These are phyloP conservation scores for Galeopsomyia nigrocyanea DNA, from an alignment of 2,888 invertebrate genomes.

Conservation along the genomic window DNA sequence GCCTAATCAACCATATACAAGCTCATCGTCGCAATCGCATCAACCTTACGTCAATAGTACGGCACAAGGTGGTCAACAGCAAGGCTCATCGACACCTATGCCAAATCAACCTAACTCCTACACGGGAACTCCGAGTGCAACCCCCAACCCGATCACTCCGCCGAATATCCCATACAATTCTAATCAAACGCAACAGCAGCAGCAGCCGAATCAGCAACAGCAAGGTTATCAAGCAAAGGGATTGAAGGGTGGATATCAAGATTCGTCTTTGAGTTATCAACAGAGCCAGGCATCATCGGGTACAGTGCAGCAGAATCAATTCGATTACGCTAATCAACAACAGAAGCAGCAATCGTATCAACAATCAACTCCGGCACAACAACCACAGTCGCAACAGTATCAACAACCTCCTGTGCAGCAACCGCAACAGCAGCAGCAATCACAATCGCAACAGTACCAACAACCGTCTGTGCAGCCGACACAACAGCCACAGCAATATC, in stretches of 20 bases:
- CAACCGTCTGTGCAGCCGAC: slow-evolving; percentile 36
- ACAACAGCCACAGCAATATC: slow-evolving; percentile 38
- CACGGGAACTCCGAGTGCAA: slow-evolving; percentile 29
- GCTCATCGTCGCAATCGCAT: slow-evolving; percentile 31
- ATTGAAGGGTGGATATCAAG: slow-evolving; percentile 56
- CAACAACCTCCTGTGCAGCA: slow-evolving; percentile 4
- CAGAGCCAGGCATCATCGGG: slow-evolving; percentile 27
- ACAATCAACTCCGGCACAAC: slow-evolving; percentile 10
- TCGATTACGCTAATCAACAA: slow-evolving; percentile 35
- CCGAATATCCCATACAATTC: slow-evolving; percentile 25
- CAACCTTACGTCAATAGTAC: too few relatives aligned
- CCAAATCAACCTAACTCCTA: slow-evolving; percentile 48
- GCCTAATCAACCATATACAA: slow-evolving; percentile 21
- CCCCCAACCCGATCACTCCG: slow-evolving; percentile 25
- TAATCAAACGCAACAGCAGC: slow-evolving; percentile 47
- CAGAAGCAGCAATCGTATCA: slow-evolving; percentile 15
- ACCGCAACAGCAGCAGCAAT: slow-evolving; percentile 5
- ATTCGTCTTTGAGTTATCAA: slow-evolving; percentile 41
- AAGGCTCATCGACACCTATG: slow-evolving; percentile 38
- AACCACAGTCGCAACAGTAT: not conserved
- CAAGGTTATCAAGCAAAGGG: slow-evolving; percentile 47
- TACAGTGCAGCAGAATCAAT: slow-evolving; percentile 33
- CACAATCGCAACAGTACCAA: not conserved
- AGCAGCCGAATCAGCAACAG: slow-evolving; percentile 31
- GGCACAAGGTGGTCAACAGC: too few relatives aligned